Base-by-base conservation (phyloP, 2,888 invertebrate genomes). In the Marronus borbonicus region DNA sequence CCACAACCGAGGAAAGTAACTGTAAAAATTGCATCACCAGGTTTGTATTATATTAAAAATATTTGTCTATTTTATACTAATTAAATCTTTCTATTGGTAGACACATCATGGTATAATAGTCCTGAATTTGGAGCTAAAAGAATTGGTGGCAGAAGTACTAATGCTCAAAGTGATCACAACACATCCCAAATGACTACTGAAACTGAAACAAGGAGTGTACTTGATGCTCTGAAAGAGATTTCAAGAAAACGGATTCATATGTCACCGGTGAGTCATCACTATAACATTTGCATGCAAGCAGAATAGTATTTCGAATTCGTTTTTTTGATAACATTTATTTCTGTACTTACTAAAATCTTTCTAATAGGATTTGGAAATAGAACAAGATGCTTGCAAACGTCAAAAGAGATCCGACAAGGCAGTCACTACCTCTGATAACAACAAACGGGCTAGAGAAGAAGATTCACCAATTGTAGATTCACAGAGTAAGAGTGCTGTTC, bases 191-290 rank as follows among this genome's bases (percentile, higher is more conserved):
- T 85, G 1, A 88, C 87, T 69, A 86, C 85, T 72, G 90, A 90
- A 76, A 83, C 85, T 76, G 86, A 86, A 69, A 90, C 90, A 1
- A 87, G 89, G 74, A 91, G 90, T 84, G 91, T 91, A 3, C 84
- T 91, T 50, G 91, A 91, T 83, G 91, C 90, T 14, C 83, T 91
- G 0, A 91, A 90, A 80, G 91, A 91, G 84, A 91, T 91, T 70
- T 91, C 91, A 0, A 86, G 91, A 31, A 91, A 91, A 84, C 87
- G 91, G 50, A 91, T 91, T 39, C 90, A 90, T 81, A 88, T 89
- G 52, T 49, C 75, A 14, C 50, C 79, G 20, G 79, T 79, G 69
- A 78, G 70, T 44, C 5, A 36, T 1, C 31, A 36, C 5, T 36
- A 5, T 36, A 36, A 36, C 31, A 36, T 36, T 36, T 5, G 31